Evolutionary conservation across 2,113 vertebrate genomes (phyloP), one percentile per base, ranked within the genome.

Genomic region (Pygoscelis antarcticus): DNA sequence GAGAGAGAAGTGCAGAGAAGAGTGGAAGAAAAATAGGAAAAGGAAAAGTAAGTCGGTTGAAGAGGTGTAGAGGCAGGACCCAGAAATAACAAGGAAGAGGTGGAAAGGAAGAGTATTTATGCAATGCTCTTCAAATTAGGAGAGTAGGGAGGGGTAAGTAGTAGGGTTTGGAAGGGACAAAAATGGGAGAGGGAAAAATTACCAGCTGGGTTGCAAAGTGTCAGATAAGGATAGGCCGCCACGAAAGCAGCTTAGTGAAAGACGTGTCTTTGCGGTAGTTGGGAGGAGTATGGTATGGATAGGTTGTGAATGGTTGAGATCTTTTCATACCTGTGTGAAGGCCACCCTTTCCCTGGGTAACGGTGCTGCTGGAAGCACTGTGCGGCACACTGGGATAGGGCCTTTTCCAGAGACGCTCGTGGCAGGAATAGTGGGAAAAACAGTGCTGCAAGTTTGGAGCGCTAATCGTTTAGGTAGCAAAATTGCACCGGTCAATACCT

Each of bases 241-340:
- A 10, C 0, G 10, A 16, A 25, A 40, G 42, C 25, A 8, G 20
- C 30, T 13, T 19, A 23, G 49, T 10, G 36, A 52, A 14, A 47
- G 71, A 5, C 10, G 4, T 10, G 23, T 76, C 46, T 54, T 25
- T 62, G 62, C 1, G 2, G 15, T 36, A 30, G 23, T 71, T 47
- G 55, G 13, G 57, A 13, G 65, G 49, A 84, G 5, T 2, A 4
- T 8, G 55, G 29, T 11, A 14, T 0, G 57, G 36, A 3, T 4
- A 12, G 58, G 32, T 9, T 34, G 66, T 16, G 57, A 49, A 9
- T 0, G 1, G 15, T 0, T 3, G 62, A 19, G 32, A 3, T 36
- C 29, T 21, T 20, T 12, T 13, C 10, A 3, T 1, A 5, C 8
- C 10, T 9, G 51, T 18, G 2, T 6, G 30, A 44, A 54, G 57